Base-by-base conservation (phyloP, 2,888 invertebrate species). In the Torymus texanus region DNA sequence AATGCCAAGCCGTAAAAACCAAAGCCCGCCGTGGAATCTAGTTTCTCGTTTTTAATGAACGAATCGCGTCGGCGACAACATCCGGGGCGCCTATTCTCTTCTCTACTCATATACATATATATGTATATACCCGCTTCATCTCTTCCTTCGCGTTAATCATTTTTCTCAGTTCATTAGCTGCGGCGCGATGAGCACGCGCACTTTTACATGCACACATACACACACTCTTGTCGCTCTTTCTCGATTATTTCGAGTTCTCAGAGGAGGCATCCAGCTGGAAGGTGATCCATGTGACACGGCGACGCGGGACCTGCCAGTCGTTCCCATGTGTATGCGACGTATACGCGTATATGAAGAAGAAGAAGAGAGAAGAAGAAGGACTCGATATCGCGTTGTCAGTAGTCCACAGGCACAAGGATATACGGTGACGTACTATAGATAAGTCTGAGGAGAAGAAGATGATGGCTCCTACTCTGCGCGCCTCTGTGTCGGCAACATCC, bases 241-340 rank as follows among this genome's bases (percentile, higher is more conserved):
- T 21, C 12, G 18, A 55, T 80, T 73, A 66, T 74, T 80, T 82
- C 65, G 70, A 70, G 79, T 83, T 84, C 83, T 83, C 83, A 76
- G 81, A 82, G 79, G 75, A 83, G 78, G 62, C 77, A 83, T 75
- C 81, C 73, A 82, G 65, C 73, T 79, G 84, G 74, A 82, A 84
- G 75, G 66, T 81, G 80, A 85, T 85, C 80, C 84, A 80, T 73
- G 80, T 82, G 80, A 82, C 82, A 78, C 75, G 66, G 76, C 65
- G 81, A 82, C 81, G 78, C 78, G 72, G 79, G 80, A 84, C 82
- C 82, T 79, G 83, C 72, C 78, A 68, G 66, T 1, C 80, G 78
- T 81, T 83, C 80, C 80, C 82, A 83, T 83, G 79, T 75, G 73
- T 18, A 13, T 59, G 79, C 75, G 70, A 68, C 16, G 14, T 59